These are phyloP conservation scores for Nestor notabilis DNA, from an alignment of 2,113 vertebrate species.

Conservation along the genomic window DNA sequence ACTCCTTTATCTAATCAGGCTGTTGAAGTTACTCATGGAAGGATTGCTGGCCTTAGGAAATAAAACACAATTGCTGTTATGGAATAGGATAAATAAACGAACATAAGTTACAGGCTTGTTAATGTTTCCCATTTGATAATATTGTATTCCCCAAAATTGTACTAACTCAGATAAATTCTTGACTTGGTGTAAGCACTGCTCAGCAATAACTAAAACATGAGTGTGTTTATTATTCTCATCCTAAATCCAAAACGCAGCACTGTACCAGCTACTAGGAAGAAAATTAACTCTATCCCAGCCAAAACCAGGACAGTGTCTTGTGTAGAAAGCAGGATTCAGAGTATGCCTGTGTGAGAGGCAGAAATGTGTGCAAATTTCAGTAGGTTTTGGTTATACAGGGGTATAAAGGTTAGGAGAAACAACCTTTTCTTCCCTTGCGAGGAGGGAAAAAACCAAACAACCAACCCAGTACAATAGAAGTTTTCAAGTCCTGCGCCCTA, in stretches of 20 bases:
- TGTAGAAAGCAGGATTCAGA: neutral
- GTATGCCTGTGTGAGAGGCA: neutral
- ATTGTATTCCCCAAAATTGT: neutral
- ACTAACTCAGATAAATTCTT: neutral
- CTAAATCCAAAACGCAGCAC: neutral
- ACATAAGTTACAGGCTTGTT: neutral
- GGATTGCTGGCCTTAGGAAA: neutral
- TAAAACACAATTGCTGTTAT: neutral
- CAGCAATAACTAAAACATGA: neutral
- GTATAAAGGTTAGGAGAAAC: neutral
- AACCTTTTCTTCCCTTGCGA: neutral
- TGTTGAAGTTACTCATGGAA: neutral
- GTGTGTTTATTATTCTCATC: neutral
- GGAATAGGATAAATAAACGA: neutral
- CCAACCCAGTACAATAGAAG: neutral
- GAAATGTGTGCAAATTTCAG: neutral
- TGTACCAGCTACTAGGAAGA: neutral
- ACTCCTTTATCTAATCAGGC: neutral
- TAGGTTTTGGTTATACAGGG: neutral
- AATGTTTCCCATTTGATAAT: neutral
- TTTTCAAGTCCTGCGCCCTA: neutral
- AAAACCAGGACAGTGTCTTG: neutral
- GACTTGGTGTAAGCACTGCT: neutral
- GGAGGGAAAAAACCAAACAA: fast-evolving
- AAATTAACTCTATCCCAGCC: neutral